A percentile compares a stretch with the other conserved stretches of the same genome.
Conservation (phyloP, 2,113 vertebrate species). For the Sceloporus undulatus region DNA sequence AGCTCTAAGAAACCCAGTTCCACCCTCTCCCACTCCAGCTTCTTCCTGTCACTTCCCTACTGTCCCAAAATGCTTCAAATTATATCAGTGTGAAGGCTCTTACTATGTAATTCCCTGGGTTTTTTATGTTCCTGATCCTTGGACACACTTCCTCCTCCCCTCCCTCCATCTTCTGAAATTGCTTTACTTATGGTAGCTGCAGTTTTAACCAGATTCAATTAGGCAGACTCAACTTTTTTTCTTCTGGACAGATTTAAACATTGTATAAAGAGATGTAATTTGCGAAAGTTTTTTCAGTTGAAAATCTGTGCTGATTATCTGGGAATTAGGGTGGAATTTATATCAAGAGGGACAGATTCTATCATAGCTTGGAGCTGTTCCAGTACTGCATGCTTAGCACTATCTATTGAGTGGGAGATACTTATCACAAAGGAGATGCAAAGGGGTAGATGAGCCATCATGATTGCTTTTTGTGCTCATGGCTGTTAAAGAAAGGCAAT, state of each 20-base stretch:
- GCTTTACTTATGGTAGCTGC: not conserved
- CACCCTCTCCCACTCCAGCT: not conserved
- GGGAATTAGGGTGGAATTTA: not conserved
- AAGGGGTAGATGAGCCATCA: not conserved
- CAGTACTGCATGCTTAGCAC: not conserved
- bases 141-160: not conserved
- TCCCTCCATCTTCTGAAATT: not conserved
- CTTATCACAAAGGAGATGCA: not conserved
- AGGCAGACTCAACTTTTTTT: not conserved
- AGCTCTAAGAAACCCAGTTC: constrained; percentile 25
- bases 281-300: not conserved
- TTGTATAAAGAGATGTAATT: constrained; percentile 1
- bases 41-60: not conserved
- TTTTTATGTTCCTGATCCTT: not conserved
- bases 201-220: not conserved
- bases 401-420: not conserved
- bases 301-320: not conserved
- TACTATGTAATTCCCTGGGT: not conserved
- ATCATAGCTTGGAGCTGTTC: not conserved
- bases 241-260: constrained; percentile 3
- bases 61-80: constrained; percentile 19
- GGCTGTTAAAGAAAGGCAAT: not conserved
- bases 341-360: not conserved
- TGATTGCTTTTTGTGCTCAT: not conserved
- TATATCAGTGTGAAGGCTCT: not conserved